phyloP scores from a whole-genome alignment of 2,888 invertebrate species.

The Branchipolynoe longqiensis region DNA sequence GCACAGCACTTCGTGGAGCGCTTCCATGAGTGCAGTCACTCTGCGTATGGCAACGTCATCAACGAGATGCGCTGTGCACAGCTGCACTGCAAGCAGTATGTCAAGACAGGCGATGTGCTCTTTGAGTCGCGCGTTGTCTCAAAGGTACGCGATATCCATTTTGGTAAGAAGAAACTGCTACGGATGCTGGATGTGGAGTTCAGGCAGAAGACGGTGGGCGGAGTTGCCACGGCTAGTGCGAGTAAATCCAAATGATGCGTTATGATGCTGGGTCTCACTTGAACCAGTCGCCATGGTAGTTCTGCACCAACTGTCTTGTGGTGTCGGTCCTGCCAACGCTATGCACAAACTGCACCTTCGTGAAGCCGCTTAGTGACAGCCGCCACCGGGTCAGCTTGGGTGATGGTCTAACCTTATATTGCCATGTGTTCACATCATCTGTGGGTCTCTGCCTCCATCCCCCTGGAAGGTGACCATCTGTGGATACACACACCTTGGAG shows the following conservation, averaged over 20 bases:
- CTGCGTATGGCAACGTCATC: conserved; percentile 62
- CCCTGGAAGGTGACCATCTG: too few species aligned
- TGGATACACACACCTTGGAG: too few species aligned
- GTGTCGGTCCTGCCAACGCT: too few species aligned
- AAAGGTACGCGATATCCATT: conserved; percentile 55
- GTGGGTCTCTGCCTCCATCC: too few species aligned
- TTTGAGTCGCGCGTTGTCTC: conserved; percentile 59
- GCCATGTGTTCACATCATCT: not conserved
- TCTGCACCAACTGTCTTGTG: too few species aligned
- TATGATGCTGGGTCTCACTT: not conserved
- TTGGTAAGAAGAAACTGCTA: conserved; percentile 63
- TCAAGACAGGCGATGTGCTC: conserved; percentile 59
- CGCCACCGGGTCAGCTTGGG: too few species aligned
- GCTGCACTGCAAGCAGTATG: conserved; percentile 64
- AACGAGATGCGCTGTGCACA: conserved; percentile 62
- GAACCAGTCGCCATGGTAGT: not conserved
- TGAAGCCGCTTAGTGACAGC: too few species aligned
- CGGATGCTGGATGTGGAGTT: conserved; percentile 63
- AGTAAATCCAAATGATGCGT: conserved; percentile 10
- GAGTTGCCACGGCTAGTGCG: not conserved
- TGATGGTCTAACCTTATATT: too few species aligned
- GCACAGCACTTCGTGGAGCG: conserved; percentile 58
- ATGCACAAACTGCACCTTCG: too few species aligned
- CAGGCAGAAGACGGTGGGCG: not conserved
- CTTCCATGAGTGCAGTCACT: conserved; percentile 61